These are phyloP conservation scores for Rynchops niger DNA, from an alignment of 2,113 vertebrate species.

Conservation along the genomic window DNA sequence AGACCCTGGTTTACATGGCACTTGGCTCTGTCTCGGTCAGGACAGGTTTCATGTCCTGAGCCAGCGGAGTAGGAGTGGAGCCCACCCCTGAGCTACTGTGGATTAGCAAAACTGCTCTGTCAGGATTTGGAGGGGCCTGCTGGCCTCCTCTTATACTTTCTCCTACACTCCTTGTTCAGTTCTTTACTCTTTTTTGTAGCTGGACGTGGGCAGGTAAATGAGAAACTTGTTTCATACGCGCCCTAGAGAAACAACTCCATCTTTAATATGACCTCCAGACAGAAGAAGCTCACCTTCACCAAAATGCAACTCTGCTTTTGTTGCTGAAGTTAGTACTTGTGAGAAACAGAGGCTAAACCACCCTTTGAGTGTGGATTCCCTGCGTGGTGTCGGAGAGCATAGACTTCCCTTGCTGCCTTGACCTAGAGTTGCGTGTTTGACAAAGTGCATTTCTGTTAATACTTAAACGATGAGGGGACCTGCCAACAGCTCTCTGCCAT, in stretches of 20 bases:
- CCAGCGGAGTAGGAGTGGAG: accelerated
- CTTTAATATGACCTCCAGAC: neutral
- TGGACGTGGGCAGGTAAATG: neutral
- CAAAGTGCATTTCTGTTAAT: neutral
- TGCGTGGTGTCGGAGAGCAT: accelerated
- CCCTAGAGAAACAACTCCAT: neutral
- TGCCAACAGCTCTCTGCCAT: neutral
- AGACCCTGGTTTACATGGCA: neutral
- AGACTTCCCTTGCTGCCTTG: neutral
- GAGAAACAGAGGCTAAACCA: neutral
- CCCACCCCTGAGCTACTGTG: accelerated
- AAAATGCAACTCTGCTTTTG: neutral
- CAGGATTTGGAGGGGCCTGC: neutral
- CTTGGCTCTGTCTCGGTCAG: neutral
- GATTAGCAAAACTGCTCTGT: neutral
- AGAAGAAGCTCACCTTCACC: neutral
- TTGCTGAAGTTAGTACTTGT: neutral
- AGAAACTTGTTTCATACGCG: accelerated
- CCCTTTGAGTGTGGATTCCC: neutral
- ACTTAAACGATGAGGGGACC: neutral
- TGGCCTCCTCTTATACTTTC: neutral
- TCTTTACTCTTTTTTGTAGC: neutral
- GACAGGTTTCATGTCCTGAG: neutral
- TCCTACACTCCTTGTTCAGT: accelerated
- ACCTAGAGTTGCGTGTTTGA: neutral